A percentile compares a stretch with the other conserved stretches of the same genome.
Evolutionary conservation across 1,140 invertebrate genomes (phyloP).

Genomic region (Drosophila seguyi): DNA sequence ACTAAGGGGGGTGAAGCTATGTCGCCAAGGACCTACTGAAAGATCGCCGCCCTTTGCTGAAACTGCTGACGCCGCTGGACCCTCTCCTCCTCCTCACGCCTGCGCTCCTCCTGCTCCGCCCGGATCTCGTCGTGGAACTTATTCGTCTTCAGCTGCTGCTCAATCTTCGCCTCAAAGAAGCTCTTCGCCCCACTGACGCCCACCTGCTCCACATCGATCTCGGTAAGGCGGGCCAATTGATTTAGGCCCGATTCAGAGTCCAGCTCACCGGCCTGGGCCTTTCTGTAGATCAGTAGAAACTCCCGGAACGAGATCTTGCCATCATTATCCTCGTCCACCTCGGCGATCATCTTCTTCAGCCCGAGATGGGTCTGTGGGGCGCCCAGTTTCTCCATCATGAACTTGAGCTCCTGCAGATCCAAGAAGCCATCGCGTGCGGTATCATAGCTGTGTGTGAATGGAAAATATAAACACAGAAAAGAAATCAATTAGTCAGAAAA

Average conservation of each 20-base stretch:
- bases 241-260: conserved; percentile 92
- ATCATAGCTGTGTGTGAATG: conserved; percentile 91
- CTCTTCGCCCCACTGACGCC: conserved; percentile 95
- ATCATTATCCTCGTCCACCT: conserved; percentile 96
- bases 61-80: conserved; percentile 91
- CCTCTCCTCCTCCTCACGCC: conserved; percentile 91
- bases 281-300: conserved; percentile 94
- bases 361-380: conserved; percentile 97
- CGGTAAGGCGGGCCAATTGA: conserved; percentile 92
- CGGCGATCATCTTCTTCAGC: conserved; percentile 97
- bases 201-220: conserved; percentile 95
- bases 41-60: conserved; percentile 93
- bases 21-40: conserved; percentile 85
- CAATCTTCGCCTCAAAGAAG: conserved; percentile 97
- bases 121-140: conserved; percentile 95
- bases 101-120: conserved; percentile 93
- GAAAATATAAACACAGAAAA: conserved; percentile 17
- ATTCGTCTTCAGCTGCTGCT: conserved; percentile 91
- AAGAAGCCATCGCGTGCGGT: conserved; percentile 94
- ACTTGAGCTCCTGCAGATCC: conserved; percentile 94
- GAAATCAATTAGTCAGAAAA: conserved; percentile 34
- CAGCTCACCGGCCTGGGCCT: conserved; percentile 94
- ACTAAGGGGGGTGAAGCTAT: conserved; percentile 44
- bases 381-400: conserved; percentile 98
- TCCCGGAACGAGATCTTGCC: conserved; percentile 96